These are phyloP conservation scores for Macaria liturata DNA, from an alignment of 2,888 invertebrate genomes.

Conservation along the genomic window DNA sequence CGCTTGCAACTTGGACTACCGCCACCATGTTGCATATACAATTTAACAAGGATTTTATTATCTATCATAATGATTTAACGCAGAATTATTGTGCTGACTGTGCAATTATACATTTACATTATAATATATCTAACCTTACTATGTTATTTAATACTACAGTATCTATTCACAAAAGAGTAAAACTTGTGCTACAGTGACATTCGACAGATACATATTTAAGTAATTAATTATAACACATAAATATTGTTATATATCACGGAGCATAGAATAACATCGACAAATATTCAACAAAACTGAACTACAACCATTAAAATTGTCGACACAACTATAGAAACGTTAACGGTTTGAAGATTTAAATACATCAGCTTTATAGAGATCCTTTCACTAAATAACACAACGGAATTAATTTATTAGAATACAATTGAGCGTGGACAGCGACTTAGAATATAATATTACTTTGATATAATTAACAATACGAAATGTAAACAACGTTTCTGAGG, in stretches of 20 bases:
- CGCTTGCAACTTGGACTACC: slow-evolving; percentile 47
- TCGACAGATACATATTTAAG: slow-evolving; percentile 18
- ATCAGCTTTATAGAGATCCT: slow-evolving; percentile 10
- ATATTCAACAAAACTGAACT: slow-evolving; percentile 12
- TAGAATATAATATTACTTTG: slow-evolving; percentile 8
- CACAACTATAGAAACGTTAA: slow-evolving; percentile 4
- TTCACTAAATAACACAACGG: slow-evolving; percentile 14
- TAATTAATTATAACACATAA: slow-evolving; percentile 10
- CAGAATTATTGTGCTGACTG: slow-evolving; percentile 64
- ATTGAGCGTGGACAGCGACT: slow-evolving; percentile 47
- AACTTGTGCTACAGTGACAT: slow-evolving; percentile 55
- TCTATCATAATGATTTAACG: slow-evolving; percentile 48
- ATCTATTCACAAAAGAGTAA: slow-evolving; percentile 51
- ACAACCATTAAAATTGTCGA: background rate
- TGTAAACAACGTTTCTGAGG: background rate
- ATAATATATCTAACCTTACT: slow-evolving; percentile 47
- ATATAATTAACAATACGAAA: slow-evolving; percentile 3
- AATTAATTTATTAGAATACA: slow-evolving; percentile 13
- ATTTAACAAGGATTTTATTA: slow-evolving; percentile 41
- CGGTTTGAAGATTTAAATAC: slow-evolving; percentile 9
- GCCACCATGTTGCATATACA: slow-evolving; percentile 26
- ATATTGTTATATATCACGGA: slow-evolving; percentile 14
- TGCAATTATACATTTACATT: slow-evolving; percentile 48
- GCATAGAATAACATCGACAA: slow-evolving; percentile 14
- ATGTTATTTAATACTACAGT: slow-evolving; percentile 40